Evolutionary conservation across 1,140 invertebrate genomes (phyloP), one percentile per base, ranked within the genome.

Genomic region (Zelostemma sp.): DNA sequence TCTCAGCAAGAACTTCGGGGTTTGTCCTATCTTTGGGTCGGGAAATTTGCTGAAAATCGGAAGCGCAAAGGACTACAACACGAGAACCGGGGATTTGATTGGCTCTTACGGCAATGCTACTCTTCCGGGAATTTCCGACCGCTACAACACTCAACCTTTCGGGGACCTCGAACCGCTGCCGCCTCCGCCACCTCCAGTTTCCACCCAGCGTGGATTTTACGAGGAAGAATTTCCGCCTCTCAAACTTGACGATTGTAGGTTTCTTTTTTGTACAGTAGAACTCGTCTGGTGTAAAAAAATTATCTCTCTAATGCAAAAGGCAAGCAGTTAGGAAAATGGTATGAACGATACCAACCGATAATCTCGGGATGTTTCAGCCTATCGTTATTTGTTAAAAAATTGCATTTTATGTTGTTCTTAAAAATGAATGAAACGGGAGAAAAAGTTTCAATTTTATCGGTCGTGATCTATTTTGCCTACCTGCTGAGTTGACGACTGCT

Each of bases 181-280:
- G 6, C 90, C 93, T 62, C 90, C 90, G 76, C 88, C 90, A 53
- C 87, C 89, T 35, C 25, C 25, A 8, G 82, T 89, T 12, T 91
- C 92, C 1, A 95, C 93, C n/a, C 93, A 95, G 75, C 87, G 95
- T 80, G 94, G 95, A 1, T 97, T 96, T 79, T 97, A 97, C 74
- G 94, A 95, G 84, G 94, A 97, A 87, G 95, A 97, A 85, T 97
- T 97, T 82, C 91, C 92, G 18, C 90, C 93, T 18, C 88, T 93
- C 6, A 88, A 90, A 73, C 89, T 93, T 63, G 92, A 93, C 62
- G 90, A 91, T 68, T 84, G 82, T 83, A 58, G 72, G 81, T 69
- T 18, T 9, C 8, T 28, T 28, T 28, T 3, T 28, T 28, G 8
- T 28, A 28, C n/a, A n/a, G n/a, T n/a, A n/a, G n/a, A n/a, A n/a